Evolutionary conservation across 2,888 invertebrate species (phyloP), one percentile per base, ranked within the genome.

Genomic region (Euzophera pinguis): DNA sequence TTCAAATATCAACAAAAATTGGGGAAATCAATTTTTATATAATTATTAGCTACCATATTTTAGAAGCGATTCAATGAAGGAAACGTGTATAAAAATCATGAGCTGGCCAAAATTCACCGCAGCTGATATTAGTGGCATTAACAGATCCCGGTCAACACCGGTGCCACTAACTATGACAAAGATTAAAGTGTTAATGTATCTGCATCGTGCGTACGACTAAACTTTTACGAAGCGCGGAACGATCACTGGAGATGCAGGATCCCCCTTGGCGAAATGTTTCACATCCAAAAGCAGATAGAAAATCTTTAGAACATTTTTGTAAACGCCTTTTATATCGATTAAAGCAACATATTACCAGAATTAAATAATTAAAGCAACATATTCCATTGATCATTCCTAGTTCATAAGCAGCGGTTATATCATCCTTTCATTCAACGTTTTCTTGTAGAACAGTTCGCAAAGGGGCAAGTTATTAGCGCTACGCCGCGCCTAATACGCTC

Each of bases 131-230:
- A 55, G 72, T 70, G 73, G 76, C 75, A 69, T 73, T 72, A 69
- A 64, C 53, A 62, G 57, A 5, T 22, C 59, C 59, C 61, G 62
- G 65, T 62, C 59, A 65, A 29, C 7, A 58, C 54, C 63, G 61
- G 73, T 73, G 75, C 60, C 63, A 60, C 70, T 73, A 74, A 64
- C 66, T 61, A 56, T 53, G 56, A 42, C 61, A 61, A 54, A 53
- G 58, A 60, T 58, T 65, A 65, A 61, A 65, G 69, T 63, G 64
- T 69, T 66, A 68, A 67, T 67, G 60, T 68, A 65, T 69, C 67
- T 67, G 70, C 70, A 64, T 76, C 75, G 77, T 73, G 76, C 75
- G 62, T 64, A 69, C 70, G 58, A 69, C 66, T 71, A 73, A 65
- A 59, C 56, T 58, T 58, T 61, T 62, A 64, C 52, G 62, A 59